These are phyloP conservation scores for Drosophila punjabiensis DNA, from an alignment of 1,140 invertebrate species.

Conservation along the genomic window DNA sequence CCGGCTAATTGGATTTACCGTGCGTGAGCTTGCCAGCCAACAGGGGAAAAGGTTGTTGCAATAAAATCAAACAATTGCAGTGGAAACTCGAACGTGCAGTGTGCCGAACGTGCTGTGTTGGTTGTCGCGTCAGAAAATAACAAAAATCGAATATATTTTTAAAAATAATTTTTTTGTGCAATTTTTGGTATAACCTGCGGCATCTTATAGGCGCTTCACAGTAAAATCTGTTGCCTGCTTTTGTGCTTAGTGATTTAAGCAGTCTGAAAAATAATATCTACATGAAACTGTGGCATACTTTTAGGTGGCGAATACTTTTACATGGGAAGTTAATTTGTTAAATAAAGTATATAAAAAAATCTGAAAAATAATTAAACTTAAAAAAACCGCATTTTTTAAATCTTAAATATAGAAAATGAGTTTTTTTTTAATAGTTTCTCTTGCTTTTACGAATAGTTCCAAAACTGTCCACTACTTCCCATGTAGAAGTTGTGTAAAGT, in stretches of 20 bases:
- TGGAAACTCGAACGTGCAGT: constrained; percentile 76
- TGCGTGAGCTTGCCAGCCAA: constrained; percentile 68
- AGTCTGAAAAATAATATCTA: too few relatives aligned
- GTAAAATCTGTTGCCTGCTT: constrained; percentile 36
- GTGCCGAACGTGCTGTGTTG: constrained; percentile 69
- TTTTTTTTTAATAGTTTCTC: too few relatives aligned
- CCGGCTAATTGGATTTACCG: constrained; percentile 72
- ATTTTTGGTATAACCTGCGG: constrained; percentile 11
- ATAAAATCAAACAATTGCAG: constrained; percentile 81
- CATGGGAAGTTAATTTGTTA: not conserved
- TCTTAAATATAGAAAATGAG: not conserved
- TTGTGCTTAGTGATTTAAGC: not conserved
- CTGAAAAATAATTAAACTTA: not conserved
- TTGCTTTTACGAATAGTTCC: constrained; percentile 3
- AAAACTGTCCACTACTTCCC: not conserved
- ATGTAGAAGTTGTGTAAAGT: constrained; percentile 28
- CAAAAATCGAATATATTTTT: constrained; percentile 4
- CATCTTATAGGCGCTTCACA: constrained; percentile 24
- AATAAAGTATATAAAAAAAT: not conserved
- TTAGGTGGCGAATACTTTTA: not conserved
- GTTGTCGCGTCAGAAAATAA: constrained; percentile 42
- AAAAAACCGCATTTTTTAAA: not conserved
- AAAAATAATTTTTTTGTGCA: not conserved
- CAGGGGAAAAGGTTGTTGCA: constrained; percentile 65
- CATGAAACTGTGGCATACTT: constrained; percentile 17